Conservation (phyloP, 2,888 invertebrate genomes). For the Frankliniella intonsa region DNA sequence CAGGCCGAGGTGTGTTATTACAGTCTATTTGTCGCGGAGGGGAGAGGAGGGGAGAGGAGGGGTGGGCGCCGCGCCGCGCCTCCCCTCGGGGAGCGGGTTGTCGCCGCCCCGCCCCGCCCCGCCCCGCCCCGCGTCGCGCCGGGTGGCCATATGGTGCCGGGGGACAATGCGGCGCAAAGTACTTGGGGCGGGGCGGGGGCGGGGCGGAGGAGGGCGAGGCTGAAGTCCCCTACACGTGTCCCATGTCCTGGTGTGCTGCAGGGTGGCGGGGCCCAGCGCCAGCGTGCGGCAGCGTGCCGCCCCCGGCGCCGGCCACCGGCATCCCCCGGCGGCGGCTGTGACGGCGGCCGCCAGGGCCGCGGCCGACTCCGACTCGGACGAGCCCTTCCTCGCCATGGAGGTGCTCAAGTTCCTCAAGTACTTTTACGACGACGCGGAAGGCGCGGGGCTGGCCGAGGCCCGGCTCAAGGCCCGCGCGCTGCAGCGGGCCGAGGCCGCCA, state of each 20-base stretch:
- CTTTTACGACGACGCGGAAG: background rate
- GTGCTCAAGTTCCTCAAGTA: background rate
- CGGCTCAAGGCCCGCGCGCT: background rate
- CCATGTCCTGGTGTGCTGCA: background rate
- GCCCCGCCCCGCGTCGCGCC: background rate
- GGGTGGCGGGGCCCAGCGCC: background rate
- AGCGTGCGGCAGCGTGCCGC: background rate
- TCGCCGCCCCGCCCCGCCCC: background rate
- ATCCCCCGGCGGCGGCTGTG: background rate
- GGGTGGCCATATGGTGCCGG: constrained; percentile 8
- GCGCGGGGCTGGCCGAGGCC: background rate
- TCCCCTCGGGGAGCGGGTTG: background rate
- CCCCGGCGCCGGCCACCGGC: background rate
- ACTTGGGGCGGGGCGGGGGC: constrained; percentile 1
- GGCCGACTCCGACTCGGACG: too few relatives aligned
- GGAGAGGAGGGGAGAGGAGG: background rate
- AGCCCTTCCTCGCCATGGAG: background rate
- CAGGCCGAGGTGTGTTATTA: constrained; percentile 14
- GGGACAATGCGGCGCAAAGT: background rate
- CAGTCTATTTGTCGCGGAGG: constrained; percentile 18
- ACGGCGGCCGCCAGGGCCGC: background rate
- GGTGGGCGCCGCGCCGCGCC: background rate
- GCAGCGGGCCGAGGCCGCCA: background rate
- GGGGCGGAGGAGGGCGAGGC: constrained; percentile 32
- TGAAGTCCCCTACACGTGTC: background rate